Evolutionary conservation across 2,113 vertebrate species (phyloP), one percentile per base, ranked within the genome.

Genomic region (Synchiropus splendidus): DNA sequence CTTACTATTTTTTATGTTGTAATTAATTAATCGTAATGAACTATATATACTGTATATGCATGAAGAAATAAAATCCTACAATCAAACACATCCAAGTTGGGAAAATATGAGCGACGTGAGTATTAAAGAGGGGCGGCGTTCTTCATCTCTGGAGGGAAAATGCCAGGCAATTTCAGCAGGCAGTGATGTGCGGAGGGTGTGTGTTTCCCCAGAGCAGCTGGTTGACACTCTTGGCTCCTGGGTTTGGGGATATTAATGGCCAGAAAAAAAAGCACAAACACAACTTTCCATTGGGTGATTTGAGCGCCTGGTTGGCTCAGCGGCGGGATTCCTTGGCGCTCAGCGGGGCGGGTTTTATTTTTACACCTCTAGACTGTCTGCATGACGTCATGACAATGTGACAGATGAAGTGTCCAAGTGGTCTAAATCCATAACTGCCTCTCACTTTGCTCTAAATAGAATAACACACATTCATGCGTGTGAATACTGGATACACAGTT

Each of bases 251-350:
- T 39, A 59, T 34, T 58, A 47, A 62, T 62, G 46, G 45, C 39
- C 53, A 46, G 11, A n/a, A 37, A 30, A n/a, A n/a, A 39, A 64
- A 9, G 49, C 45, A 27, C 21, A 27, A 65, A 54, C 62, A 68
- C 50, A 68, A 67, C 58, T 78, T 77, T 81, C 64, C 76, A 54
- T 63, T 17, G 2, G 39, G 68, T 56, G 59, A 63, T 46, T 14
- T 56, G 58, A 63, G 43, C 58, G 48, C 31, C 0, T 2, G 37
- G 31, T 18, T 61, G 70, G 70, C 54, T 2, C 18, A 13, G 12
- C 9, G 31, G 33, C 6, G 9, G 14, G 35, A 61, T 47, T 60
- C 59, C 54, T 36, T 33, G 36, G 27, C 3, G 46, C 50, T 61
- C 36, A 42, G n/a, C 35, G 36, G 38, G 39, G 16, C 6, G 18